Conservation (phyloP, 2,113 vertebrate species). For the Tichodroma muraria region DNA sequence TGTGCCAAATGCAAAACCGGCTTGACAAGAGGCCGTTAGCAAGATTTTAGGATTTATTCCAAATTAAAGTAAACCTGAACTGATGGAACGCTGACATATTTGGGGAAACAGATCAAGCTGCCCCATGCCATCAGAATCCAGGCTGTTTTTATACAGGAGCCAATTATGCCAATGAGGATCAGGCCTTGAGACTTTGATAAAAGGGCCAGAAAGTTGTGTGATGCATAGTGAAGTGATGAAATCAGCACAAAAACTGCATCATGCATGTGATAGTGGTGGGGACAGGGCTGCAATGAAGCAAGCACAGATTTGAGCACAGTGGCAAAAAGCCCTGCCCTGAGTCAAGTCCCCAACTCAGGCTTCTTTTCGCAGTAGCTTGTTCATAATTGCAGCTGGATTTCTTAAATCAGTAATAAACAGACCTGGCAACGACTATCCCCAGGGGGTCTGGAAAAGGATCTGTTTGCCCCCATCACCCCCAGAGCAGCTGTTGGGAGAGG, state of each 20-base stretch:
- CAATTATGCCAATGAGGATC: not conserved
- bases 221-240: not conserved
- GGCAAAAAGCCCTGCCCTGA: not conserved
- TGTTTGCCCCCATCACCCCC: not conserved
- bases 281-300: not conserved
- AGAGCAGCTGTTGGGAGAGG: conserved; percentile 26
- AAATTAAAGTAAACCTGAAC: not conserved
- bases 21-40: not conserved
- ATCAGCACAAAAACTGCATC: not conserved
- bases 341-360: not conserved
- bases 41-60: not conserved
- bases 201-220: not conserved
- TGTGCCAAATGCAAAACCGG: not conserved
- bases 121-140: not conserved
- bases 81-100: not conserved
- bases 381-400: not conserved
- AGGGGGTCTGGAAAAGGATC: not conserved
- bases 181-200: not conserved
- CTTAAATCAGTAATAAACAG: not conserved
- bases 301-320: not conserved
- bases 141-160: not conserved
- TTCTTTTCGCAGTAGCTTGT: not conserved
- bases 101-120: not conserved
- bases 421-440: not conserved
- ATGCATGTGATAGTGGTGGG: fast-evolving